A percentile compares a stretch with the other conserved stretches of the same genome.
Conservation (phyloP, 2,797 vertebrate genomes). For the Melanotaenia maccullochi region DNA sequence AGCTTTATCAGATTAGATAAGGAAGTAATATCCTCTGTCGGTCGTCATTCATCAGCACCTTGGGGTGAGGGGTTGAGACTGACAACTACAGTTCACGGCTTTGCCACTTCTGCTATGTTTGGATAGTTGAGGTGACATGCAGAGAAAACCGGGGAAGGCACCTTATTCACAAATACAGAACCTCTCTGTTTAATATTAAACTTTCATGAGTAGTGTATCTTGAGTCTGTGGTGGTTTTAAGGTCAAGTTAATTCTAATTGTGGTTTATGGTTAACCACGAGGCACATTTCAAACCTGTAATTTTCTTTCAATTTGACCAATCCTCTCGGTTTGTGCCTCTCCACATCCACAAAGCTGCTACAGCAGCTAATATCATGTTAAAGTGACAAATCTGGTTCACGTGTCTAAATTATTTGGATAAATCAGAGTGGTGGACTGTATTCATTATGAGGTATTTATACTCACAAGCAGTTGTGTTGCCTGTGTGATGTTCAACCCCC, state of each 20-base stretch:
- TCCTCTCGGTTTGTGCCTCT: conserved; percentile 13
- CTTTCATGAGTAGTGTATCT: conserved; percentile 10
- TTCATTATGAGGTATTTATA: not conserved
- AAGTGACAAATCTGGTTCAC: not conserved
- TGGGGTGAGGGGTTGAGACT: conserved; percentile 25
- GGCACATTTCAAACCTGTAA: conserved; percentile 21
- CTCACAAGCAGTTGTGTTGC: not conserved
- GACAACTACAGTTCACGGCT: conserved; percentile 22
- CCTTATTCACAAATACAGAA: conserved; percentile 20
- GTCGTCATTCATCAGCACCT: conserved; percentile 46
- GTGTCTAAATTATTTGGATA: conserved; percentile 16
- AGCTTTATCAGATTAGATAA: conserved; percentile 64
- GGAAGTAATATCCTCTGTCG: conserved; percentile 60
- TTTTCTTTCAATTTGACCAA: conserved; percentile 26
- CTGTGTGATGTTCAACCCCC: not conserved
- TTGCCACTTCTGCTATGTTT: conserved; percentile 24
- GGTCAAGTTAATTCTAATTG: conserved; percentile 29
- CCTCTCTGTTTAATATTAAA: not conserved
- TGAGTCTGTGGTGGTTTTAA: conserved; percentile 24
- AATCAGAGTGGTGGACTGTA: conserved; percentile 1
- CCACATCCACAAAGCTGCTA: conserved; percentile 1
- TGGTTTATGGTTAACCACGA: conserved; percentile 44
- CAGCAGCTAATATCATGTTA: not conserved
- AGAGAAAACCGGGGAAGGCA: conserved; percentile 5
- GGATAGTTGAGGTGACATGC: conserved; percentile 22